Conservation (phyloP, 2,113 vertebrate genomes). For the Serinus canaria region DNA sequence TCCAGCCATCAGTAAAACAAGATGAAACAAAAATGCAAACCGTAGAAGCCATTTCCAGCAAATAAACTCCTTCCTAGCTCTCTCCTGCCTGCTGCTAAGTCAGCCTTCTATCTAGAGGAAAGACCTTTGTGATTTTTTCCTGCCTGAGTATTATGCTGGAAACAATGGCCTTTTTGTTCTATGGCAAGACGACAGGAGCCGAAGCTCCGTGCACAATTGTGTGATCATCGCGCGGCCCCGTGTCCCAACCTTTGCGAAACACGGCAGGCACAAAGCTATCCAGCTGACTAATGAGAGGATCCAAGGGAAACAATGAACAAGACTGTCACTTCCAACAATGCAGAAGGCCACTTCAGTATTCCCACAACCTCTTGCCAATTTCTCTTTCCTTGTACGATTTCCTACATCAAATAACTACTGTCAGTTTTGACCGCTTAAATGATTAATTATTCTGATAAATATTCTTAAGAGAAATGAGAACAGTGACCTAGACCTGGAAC, state of each 20-base stretch:
- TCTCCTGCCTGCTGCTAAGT: background rate
- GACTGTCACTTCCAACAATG: background rate
- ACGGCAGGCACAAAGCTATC: constrained; percentile 5
- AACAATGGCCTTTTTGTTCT: constrained; percentile 77
- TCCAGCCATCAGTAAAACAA: background rate
- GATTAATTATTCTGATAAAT: constrained; percentile 41
- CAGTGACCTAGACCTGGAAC: background rate
- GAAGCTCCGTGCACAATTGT: constrained; percentile 72
- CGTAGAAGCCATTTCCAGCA: constrained; percentile 33
- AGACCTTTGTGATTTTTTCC: constrained; percentile 61
- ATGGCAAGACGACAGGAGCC: constrained; percentile 45
- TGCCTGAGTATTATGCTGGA: constrained; percentile 56
- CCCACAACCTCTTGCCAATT: constrained; percentile 31
- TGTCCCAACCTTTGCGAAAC: constrained; percentile 58
- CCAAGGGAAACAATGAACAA: constrained; percentile 32
- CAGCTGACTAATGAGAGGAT: constrained; percentile 32
- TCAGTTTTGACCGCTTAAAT: constrained; percentile 13
- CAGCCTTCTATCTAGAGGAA: constrained; percentile 73
- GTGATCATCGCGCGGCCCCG: constrained; percentile 57
- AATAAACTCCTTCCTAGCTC: constrained; percentile 15
- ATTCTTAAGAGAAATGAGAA: constrained; percentile 15
- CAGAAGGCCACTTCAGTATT: constrained; percentile 31
- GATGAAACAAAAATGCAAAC: background rate
- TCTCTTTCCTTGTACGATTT: background rate
- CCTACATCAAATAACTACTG: constrained; percentile 18